Conservation (phyloP, 1,140 invertebrate species). For the Achatina immaculata region DNA sequence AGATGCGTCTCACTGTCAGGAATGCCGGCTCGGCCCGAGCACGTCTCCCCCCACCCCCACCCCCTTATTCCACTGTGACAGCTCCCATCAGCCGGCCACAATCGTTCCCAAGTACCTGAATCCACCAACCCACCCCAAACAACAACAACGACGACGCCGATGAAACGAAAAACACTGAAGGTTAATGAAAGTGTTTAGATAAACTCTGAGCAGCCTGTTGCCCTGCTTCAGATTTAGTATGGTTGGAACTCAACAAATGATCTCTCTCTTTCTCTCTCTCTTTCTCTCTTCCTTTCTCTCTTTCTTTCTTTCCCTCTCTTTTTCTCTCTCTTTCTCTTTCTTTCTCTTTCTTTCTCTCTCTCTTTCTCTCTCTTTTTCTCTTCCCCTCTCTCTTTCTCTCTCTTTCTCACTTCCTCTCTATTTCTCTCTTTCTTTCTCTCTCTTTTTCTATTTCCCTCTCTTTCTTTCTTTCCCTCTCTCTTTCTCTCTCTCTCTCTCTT, state of each 20-base stretch:
- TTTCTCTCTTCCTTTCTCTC: slow-evolving; percentile 34
- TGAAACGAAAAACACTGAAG: too few species aligned
- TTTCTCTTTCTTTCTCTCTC: slow-evolving; percentile 17
- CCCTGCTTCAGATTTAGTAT: neutral
- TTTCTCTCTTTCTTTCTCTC: slow-evolving; percentile 3
- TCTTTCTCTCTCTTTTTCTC: slow-evolving; percentile 11
- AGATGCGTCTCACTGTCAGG: too few species aligned
- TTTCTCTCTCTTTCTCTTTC: slow-evolving; percentile 17
- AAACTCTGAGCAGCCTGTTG: too few species aligned
- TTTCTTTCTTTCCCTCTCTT: slow-evolving; percentile 22
- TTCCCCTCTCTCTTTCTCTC: neutral
- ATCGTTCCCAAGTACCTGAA: too few species aligned
- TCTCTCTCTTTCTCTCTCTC: neutral
- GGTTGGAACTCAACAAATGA: neutral
- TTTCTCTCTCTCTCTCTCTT: slow-evolving; percentile 13
- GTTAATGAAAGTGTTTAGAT: too few species aligned
- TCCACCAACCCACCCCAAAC: too few species aligned
- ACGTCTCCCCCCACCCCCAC: too few species aligned
- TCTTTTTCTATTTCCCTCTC: neutral
- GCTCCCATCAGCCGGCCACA: too few species aligned
- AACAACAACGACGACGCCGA: too few species aligned
- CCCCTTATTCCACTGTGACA: too few species aligned
- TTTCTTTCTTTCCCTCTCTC: neutral
- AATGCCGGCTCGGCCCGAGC: too few species aligned
- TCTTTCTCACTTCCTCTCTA: too few species aligned